Evolutionary conservation across 2,113 vertebrate genomes (phyloP).

Genomic region (Perca flavescens): DNA sequence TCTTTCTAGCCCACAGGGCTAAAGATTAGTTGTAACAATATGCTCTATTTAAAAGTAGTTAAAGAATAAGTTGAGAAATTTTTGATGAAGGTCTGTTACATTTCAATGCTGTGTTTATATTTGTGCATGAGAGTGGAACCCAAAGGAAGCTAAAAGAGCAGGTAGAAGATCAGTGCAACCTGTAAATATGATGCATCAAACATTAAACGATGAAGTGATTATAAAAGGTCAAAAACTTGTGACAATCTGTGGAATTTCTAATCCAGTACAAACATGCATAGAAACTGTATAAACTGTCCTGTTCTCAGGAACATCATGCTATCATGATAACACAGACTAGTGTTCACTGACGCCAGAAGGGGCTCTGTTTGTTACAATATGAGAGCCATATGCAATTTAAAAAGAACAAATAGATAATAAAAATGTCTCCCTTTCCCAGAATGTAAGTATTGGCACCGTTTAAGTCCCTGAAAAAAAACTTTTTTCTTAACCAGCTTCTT

Average conservation of each 20-base stretch:
- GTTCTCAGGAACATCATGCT: neutral
- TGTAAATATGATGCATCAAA: neutral
- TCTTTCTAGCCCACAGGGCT: no score
- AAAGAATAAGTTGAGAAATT: neutral
- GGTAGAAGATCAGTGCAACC: neutral
- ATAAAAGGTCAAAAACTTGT: neutral
- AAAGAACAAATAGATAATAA: no score
- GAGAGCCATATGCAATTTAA: neutral
- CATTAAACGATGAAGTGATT: neutral
- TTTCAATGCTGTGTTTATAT: neutral
- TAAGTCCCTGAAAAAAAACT: neutral
- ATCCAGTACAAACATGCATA: neutral
- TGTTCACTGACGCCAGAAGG: neutral
- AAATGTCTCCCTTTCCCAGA: neutral
- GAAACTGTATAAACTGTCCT: conserved; percentile 13
- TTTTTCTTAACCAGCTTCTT: neutral
- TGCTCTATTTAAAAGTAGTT: conserved; percentile 1
- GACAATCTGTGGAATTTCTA: neutral
- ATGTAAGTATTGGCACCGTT: neutral
- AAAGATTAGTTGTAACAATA: neutral
- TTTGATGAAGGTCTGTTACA: neutral
- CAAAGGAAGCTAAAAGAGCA: neutral
- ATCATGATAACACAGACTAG: neutral
- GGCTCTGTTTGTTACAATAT: conserved; percentile 29
- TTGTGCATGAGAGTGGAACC: neutral